Conservation (phyloP, 2,797 vertebrate genomes). For the Megaceryle alcyon region DNA sequence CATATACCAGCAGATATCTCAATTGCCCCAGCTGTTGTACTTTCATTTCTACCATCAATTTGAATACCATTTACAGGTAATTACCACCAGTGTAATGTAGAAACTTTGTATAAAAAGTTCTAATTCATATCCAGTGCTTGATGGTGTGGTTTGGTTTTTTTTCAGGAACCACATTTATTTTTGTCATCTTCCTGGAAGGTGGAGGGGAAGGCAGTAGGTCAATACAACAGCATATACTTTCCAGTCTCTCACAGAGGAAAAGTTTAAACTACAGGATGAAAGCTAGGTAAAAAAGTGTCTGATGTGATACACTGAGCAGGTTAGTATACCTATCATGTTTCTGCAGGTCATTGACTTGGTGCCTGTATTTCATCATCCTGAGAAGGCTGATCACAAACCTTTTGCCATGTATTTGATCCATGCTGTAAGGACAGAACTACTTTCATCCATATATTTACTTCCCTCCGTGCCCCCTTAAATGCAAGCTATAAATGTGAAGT, state of each 20-base stretch:
- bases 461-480: not conserved
- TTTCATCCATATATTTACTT: accelerated
- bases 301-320: not conserved
- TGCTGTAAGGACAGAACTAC: not conserved
- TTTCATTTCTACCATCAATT: not conserved
- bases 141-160: accelerated
- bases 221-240: not conserved
- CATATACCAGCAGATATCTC: not conserved
- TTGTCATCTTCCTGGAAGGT: not conserved
- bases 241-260: not conserved
- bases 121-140: not conserved
- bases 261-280: not conserved
- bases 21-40: not conserved
- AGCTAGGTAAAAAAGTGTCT: not conserved
- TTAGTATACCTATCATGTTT: not conserved
- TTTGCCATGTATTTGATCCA: not conserved
- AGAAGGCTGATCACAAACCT: not conserved
- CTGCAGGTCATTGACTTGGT: not conserved
- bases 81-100: not conserved
- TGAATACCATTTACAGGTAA: not conserved
- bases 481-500: not conserved
- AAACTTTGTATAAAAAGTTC: not conserved
- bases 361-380: not conserved
- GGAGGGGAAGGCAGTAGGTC: not conserved
- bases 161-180: not conserved